Evolutionary conservation across 2,113 vertebrate genomes (phyloP).

Genomic region (Apteryx owenii): DNA sequence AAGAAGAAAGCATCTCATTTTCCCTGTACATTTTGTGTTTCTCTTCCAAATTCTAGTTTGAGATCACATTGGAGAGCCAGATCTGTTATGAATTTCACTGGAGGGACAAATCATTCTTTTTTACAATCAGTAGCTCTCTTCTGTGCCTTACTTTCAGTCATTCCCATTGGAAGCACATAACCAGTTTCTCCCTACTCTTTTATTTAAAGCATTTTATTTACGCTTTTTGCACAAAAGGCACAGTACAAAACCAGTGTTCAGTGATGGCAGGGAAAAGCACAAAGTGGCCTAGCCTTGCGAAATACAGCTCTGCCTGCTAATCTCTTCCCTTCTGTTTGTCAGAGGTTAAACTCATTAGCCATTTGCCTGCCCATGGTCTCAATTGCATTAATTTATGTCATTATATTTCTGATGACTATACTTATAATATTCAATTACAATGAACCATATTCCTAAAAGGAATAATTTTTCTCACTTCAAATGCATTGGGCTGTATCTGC

Average conservation of each 20-base stretch:
- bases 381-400: neutral
- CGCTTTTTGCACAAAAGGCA: neutral
- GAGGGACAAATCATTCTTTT: neutral
- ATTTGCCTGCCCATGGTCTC: neutral
- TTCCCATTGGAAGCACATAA: neutral
- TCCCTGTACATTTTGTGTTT: neutral
- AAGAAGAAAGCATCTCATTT: neutral
- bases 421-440: neutral
- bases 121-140: neutral
- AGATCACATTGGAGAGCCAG: neutral
- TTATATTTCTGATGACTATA: conserved; percentile 22
- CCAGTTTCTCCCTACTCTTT: neutral
- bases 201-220: neutral
- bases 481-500: neutral
- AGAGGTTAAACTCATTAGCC: conserved; percentile 65
- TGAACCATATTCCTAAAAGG: neutral
- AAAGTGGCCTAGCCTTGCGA: conserved; percentile 13
- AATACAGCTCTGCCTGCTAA: conserved; percentile 4
- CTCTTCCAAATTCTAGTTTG: neutral
- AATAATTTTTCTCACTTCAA: neutral
- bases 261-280: neutral
- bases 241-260: neutral
- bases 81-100: neutral
- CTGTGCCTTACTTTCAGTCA: neutral
- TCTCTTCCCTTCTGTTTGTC: neutral